Conservation (phyloP, 2,797 vertebrate genomes). For the Morus bassanus region DNA sequence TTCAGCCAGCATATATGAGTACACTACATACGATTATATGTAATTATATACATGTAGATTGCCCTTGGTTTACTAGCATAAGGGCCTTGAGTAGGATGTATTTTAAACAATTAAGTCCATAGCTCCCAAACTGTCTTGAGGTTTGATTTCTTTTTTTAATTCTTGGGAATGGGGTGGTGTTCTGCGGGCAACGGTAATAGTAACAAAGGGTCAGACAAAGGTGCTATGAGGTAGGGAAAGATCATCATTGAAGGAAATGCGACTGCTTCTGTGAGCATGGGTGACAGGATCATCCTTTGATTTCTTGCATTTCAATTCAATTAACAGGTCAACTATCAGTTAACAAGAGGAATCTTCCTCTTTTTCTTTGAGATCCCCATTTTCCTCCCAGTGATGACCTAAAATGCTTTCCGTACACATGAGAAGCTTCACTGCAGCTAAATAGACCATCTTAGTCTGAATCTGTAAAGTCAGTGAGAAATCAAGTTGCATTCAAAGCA, state of each 20-base stretch:
- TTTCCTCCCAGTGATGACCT: neutral
- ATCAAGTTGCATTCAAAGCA: neutral
- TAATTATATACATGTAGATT: neutral
- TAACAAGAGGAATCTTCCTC: neutral
- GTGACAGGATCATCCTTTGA: neutral
- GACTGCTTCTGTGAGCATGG: neutral
- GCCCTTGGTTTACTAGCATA: neutral
- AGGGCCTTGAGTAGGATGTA: neutral
- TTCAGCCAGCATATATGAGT: neutral
- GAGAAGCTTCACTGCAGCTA: neutral
- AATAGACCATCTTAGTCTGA: neutral
- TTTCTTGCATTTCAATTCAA: neutral
- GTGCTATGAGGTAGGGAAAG: accelerated
- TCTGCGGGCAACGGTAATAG: accelerated
- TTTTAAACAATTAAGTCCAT: neutral
- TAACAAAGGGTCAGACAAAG: neutral
- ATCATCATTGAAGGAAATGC: neutral
- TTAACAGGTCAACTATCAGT: neutral
- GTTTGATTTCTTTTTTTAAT: neutral
- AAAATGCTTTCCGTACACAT: neutral
- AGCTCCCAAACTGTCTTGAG: neutral
- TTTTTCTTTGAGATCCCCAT: neutral
- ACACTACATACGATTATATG: neutral
- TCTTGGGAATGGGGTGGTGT: neutral
- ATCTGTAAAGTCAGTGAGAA: neutral